Percentiles rank a stretch among this genome's conserved stretches.
phyloP scores from a whole-genome alignment of 2,113 vertebrate genomes.

The Myotis brandtii region DNA sequence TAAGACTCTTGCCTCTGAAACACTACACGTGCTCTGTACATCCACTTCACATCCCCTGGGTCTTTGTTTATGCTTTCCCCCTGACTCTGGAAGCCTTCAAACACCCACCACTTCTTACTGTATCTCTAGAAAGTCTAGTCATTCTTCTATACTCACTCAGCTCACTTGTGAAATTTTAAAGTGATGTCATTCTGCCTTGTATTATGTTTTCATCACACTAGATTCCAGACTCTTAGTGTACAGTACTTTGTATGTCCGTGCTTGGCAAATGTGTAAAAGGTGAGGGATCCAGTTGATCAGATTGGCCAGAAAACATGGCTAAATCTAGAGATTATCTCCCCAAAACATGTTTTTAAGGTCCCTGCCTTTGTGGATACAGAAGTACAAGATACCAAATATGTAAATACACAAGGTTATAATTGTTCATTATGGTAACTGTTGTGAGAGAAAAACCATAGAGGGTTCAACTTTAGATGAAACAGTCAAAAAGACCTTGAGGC shows the following conservation, averaged over 20 bases:
- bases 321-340: background rate
- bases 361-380: background rate
- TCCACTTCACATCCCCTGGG: background rate
- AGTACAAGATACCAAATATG: background rate
- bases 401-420: background rate
- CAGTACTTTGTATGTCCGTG: constrained; percentile 4
- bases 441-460: background rate
- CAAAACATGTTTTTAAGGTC: background rate
- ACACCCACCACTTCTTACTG: background rate
- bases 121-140: background rate
- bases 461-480: background rate
- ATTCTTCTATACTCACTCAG: background rate
- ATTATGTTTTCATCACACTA: background rate
- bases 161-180: background rate
- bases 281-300: background rate
- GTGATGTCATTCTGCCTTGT: constrained; percentile 23
- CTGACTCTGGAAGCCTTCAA: background rate
- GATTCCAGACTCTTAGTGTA: background rate
- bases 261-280: constrained; percentile 24
- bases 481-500: background rate
- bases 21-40: no score
- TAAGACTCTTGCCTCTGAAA: background rate
- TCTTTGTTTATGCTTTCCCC: background rate
- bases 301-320: background rate
- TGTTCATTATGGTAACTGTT: background rate